These are phyloP conservation scores for Zaprionus ornatus DNA, from an alignment of 1,140 invertebrate species.

Conservation along the genomic window DNA sequence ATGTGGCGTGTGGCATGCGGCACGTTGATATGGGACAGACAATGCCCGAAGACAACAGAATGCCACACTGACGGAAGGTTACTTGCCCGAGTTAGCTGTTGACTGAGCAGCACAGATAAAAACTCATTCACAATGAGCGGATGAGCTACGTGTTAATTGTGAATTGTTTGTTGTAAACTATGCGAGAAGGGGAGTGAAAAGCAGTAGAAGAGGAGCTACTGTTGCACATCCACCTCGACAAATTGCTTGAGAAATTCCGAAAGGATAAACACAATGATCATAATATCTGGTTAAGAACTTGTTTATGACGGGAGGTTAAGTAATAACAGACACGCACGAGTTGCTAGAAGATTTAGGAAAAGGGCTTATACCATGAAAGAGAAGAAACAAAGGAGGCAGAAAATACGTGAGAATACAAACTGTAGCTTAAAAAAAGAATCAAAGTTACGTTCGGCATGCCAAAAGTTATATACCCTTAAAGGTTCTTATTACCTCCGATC, in stretches of 20 bases:
- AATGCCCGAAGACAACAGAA: constrained; percentile 32
- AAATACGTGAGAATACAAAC: too few relatives aligned
- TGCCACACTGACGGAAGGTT: constrained; percentile 17
- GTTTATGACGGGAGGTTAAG: not conserved
- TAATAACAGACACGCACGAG: not conserved
- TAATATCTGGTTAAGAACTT: not conserved
- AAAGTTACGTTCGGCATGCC: too few relatives aligned
- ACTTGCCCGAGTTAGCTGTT: constrained; percentile 26
- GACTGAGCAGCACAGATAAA: constrained; percentile 24
- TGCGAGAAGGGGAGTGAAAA: not conserved
- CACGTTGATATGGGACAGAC: constrained; percentile 50
- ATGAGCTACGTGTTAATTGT: constrained; percentile 35
- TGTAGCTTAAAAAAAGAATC: too few relatives aligned
- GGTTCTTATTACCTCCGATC: too few relatives aligned
- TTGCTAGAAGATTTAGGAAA: not conserved
- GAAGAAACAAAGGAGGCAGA: not conserved
- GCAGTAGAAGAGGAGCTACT: too few relatives aligned
- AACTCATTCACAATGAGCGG: not conserved
- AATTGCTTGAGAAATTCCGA: not conserved
- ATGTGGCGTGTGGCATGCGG: not conserved
- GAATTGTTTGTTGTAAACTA: constrained; percentile 6
- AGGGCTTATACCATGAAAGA: not conserved
- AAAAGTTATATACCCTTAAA: too few relatives aligned
- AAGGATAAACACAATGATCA: not conserved
- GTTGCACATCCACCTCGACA: not conserved